Base-by-base conservation (phyloP, 2,888 invertebrate genomes). In the Sthenelais limicola region DNA sequence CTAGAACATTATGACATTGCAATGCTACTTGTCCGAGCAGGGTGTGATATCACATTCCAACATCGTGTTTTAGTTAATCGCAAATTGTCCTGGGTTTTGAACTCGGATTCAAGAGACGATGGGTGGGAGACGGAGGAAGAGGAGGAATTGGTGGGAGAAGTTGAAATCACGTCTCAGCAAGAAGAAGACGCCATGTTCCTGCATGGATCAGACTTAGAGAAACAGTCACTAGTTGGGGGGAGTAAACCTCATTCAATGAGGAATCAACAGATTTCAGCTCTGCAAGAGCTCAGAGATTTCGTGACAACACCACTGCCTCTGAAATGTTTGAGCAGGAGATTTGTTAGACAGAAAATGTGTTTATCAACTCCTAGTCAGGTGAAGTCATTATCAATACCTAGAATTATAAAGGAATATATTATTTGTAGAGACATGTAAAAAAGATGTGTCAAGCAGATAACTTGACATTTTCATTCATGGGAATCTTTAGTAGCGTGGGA, bases 41-140 rank as follows among this genome's bases (percentile, higher is more conserved):
- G 56, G 5, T 28, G 32, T 56, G 33, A 9, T 12, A 33, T 56
- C 2, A 28, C 18, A 5, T 21, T 32, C 2, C 56, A 56, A 21
- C 32, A 56, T n/a, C 12, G 56, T n/a, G 12, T 3, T 2, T 3
- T 33, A 3, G 18, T 56, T n/a, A 33, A 56, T 1, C 1, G 32
- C 5, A 32, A 21, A 18, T 5, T 32, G n/a, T 15, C 33, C 21
- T 18, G 3, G n/a, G 30, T 21, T 32, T 33, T n/a, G 21, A 32
- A 28, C 26, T 21, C 56, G 12, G 56, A 56, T 15, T 5, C 2
- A 2, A 24, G 33, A 21, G 56, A 56, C 5, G 56, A 56, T 56
- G 56, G 56, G 18, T 56, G 56, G 56, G 56, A 56, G n/a, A 56
- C 56, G 12, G 56, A 56, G 15, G 56, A 56, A 32, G 56, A 56